Evolutionary conservation across 2,113 vertebrate species (phyloP), one percentile per base, ranked within the genome.

Genomic region (Bostrychus sinensis): DNA sequence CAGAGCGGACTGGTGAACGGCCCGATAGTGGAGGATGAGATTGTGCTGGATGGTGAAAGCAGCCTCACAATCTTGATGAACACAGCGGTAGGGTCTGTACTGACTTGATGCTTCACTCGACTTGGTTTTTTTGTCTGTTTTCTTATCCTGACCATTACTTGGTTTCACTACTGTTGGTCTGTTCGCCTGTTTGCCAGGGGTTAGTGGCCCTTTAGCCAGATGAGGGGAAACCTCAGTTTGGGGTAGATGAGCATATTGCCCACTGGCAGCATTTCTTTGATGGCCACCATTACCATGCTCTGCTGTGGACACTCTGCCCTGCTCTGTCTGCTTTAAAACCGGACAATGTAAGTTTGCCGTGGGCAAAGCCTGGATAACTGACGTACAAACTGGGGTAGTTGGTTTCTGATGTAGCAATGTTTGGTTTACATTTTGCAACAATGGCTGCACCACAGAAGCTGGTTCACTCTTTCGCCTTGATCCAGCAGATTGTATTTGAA

Each of bases 31-130:
- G 53, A 99, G 95, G 77, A 99, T 99, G 37, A 98, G 81, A 74
- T 98, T 99, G 25, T 98, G 96, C 0, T 99, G 97, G 78, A 98
- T 96, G 0, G 96, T 96, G 72, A 99, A 99, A 16, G 96, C 97
- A 0, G 97, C 97, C 38, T 93, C 91, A 62, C 97, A 99, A 25
- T 94, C 96, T 77, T 98, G 94, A 72, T 99, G 96, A 62, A 99
- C 96, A 0, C 97, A 99, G 1, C 94, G 87, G 62, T 98, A 99
- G 0, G 97, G 97, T 84, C 94, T 93, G 26, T 96, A 98, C 0
- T 93, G 93, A 75, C 91, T 97, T 16, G 91, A 91, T 0, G 55
- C 61, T 7, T 92, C 75, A n/a, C 88, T 89, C 8, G 83, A 75
- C 23, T 92, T 93, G 0, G 90, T 41, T 72, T 93, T 98, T 67